Conservation (phyloP, 2,113 vertebrate genomes). For the Zosterops lateralis region DNA sequence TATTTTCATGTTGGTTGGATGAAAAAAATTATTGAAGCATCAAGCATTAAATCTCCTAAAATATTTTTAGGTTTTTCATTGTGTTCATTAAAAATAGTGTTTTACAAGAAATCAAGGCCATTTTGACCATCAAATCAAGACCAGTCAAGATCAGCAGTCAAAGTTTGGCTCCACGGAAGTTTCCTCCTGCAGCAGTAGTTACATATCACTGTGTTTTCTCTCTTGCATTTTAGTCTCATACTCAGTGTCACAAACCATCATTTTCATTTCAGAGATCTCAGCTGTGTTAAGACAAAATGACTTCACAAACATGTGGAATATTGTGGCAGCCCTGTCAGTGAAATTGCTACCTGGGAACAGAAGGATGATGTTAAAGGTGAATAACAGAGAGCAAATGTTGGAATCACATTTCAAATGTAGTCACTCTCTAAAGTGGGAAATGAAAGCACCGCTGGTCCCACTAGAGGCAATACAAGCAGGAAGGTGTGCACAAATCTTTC, state of each 20-base stretch:
- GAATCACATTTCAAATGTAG: not conserved
- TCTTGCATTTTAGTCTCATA: not conserved
- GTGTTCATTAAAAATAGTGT: not conserved
- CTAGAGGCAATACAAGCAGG: not conserved
- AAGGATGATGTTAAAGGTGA: not conserved
- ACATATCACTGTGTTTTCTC: not conserved
- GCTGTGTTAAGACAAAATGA: not conserved
- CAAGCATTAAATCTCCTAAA: not conserved
- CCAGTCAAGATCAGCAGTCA: not conserved
- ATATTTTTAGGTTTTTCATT: not conserved
- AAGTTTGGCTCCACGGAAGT: not conserved
- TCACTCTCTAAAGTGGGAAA: not conserved
- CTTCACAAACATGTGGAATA: not conserved
- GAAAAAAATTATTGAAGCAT: not conserved
- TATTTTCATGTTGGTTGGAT: not conserved
- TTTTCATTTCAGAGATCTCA: not conserved
- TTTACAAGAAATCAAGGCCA: not conserved
- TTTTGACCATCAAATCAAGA: not conserved
- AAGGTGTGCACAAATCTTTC: not conserved
- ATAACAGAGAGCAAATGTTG: not conserved
- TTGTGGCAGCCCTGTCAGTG: not conserved
- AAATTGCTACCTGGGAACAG: not conserved
- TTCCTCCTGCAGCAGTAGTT: not conserved
- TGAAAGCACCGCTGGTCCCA: not conserved
- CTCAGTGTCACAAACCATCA: not conserved